Conservation (phyloP, 2,113 vertebrate genomes). For the Plestiodon gilberti region DNA sequence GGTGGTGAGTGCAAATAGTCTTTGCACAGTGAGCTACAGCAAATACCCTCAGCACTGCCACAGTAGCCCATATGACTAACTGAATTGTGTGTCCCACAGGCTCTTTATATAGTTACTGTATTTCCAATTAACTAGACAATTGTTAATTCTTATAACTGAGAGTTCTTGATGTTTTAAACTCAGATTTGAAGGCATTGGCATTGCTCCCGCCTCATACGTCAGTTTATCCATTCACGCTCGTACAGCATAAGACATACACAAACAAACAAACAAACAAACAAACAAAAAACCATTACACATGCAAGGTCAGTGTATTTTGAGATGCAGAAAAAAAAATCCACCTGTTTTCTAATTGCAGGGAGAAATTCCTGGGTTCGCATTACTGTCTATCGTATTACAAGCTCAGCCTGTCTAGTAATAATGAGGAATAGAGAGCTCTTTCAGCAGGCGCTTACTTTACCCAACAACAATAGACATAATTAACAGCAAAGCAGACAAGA, state of each 20-base stretch:
- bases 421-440: slow-evolving; percentile 43
- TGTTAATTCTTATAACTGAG: too few relatives aligned
- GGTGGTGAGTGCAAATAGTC: too few relatives aligned
- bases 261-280: not conserved
- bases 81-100: not conserved
- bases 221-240: not conserved
- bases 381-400: not conserved
- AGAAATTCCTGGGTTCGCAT: not conserved
- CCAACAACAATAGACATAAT: slow-evolving; percentile 60
- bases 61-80: not conserved
- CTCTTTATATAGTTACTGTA: too few relatives aligned
- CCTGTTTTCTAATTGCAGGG: slow-evolving; percentile 2
- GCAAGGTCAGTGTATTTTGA: not conserved
- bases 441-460: slow-evolving; percentile 43
- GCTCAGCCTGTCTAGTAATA: slow-evolving; percentile 56
- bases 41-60: too few relatives aligned
- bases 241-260: not conserved
- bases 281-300: not conserved
- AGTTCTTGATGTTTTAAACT: too few relatives aligned
- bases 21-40: too few relatives aligned
- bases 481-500: slow-evolving; percentile 58
- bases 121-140: too few relatives aligned
- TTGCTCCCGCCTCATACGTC: not conserved
- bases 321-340: slow-evolving; percentile 16
- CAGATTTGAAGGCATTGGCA: too few relatives aligned